A percentile compares a stretch with the other conserved stretches of the same genome.
These are phyloP conservation scores for Glaucopsyche alexis DNA, from an alignment of 2,888 invertebrate genomes.

Conservation along the genomic window DNA sequence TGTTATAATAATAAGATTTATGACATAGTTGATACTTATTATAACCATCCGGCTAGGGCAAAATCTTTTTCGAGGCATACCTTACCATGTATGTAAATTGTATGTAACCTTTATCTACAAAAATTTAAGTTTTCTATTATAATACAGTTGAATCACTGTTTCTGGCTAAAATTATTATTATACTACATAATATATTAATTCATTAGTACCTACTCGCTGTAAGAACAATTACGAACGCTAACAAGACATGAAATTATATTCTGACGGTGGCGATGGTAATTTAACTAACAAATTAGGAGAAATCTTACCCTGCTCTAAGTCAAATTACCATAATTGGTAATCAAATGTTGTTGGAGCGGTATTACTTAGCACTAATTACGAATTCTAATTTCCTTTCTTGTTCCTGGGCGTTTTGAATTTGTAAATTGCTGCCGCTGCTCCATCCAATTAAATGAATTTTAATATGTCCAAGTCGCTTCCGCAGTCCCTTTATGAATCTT, in stretches of 20 bases:
- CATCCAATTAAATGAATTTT: slow-evolving; percentile 64
- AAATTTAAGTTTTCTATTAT: no score
- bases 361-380: slow-evolving; percentile 73
- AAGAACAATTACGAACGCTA: background rate
- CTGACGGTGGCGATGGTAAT: slow-evolving; percentile 65
- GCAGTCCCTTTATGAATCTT: slow-evolving; percentile 1
- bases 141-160: no score
- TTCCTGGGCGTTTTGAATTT: slow-evolving; percentile 77
- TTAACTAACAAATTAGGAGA: slow-evolving; percentile 77
- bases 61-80: no score
- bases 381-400: slow-evolving; percentile 79
- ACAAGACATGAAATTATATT: slow-evolving; percentile 44
- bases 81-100: no score
- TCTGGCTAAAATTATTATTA: no score
- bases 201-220: background rate
- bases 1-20: no score
- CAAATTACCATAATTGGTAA: slow-evolving; percentile 80
- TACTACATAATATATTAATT: background rate
- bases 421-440: slow-evolving; percentile 70
- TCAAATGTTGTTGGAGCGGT: slow-evolving; percentile 75
- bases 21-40: no score
- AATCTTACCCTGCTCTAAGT: slow-evolving; percentile 78
- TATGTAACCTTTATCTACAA: no score
- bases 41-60: no score
- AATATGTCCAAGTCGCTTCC: slow-evolving; percentile 34